A percentile compares a stretch with the other conserved stretches of the same genome.
phyloP scores from a whole-genome alignment of 1,140 invertebrate species.

The Vanessa atalanta region DNA sequence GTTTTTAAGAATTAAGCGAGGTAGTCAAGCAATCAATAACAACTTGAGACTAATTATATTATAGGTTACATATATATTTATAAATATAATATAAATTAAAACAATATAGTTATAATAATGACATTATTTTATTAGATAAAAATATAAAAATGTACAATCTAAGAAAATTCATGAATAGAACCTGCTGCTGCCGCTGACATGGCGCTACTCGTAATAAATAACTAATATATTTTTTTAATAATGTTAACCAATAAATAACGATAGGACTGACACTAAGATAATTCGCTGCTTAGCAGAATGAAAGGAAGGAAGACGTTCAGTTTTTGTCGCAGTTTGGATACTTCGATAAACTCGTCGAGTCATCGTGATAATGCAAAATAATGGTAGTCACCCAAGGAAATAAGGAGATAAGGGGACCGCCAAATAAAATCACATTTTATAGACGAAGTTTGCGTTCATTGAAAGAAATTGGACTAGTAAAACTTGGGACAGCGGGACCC shows the following conservation, averaged over 20 bases:
- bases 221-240: not conserved
- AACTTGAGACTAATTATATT: no score
- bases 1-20: no score
- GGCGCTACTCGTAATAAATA: not conserved
- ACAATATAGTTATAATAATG: no score
- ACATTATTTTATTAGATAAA: not conserved
- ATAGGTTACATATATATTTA: no score
- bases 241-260: slow-evolving; percentile 40
- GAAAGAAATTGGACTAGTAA: slow-evolving; percentile 63
- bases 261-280: slow-evolving; percentile 43
- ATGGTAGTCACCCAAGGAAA: slow-evolving; percentile 62
- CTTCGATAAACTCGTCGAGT: slow-evolving; percentile 61
- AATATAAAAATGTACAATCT: not conserved
- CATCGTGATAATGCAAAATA: slow-evolving; percentile 71
- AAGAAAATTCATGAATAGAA: not conserved
- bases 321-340: slow-evolving; percentile 56
- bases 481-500: slow-evolving; percentile 47
- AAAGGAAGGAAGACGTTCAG: slow-evolving; percentile 44
- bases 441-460: slow-evolving; percentile 68
- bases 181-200: not conserved
- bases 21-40: no score
- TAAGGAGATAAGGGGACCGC: slow-evolving; percentile 64
- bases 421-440: slow-evolving; percentile 71
- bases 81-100: no score
- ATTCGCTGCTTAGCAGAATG: slow-evolving; percentile 41